Conservation (phyloP, 1,140 invertebrate genomes). For the Drosophila tropicalis region DNA sequence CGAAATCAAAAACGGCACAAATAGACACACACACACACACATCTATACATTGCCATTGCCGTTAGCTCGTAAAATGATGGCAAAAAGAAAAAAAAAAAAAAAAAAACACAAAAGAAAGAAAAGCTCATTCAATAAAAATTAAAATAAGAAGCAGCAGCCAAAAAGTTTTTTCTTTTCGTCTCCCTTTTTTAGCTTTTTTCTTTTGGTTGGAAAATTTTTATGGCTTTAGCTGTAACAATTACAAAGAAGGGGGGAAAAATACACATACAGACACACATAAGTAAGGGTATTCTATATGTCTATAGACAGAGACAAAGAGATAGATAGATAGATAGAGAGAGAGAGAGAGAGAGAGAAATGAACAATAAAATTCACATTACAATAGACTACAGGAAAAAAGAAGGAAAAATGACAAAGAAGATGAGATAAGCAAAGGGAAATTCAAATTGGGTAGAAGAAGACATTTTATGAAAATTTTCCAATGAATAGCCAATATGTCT, state of each 20-base stretch:
- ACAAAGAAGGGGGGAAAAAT: slow-evolving; percentile 19
- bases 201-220: slow-evolving; percentile 39
- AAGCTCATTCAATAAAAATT: slow-evolving; percentile 62
- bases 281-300: background rate
- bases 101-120: background rate
- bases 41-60: background rate
- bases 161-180: slow-evolving; percentile 38
- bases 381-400: background rate
- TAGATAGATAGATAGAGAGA: too few relatives aligned
- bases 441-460: too few relatives aligned
- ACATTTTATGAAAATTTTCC: background rate
- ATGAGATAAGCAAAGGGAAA: background rate
- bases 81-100: background rate
- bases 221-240: slow-evolving; percentile 57
- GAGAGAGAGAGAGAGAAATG: background rate
- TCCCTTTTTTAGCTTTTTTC: slow-evolving; percentile 17
- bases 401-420: background rate
- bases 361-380: slow-evolving; percentile 1
- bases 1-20: slow-evolving; percentile 50
- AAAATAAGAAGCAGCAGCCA: slow-evolving; percentile 65
- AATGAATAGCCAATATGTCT: background rate
- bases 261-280: background rate
- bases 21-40: slow-evolving; percentile 30
- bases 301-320: background rate
- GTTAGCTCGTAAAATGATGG: slow-evolving; percentile 46